Conservation (phyloP, 2,113 vertebrate genomes). For the Coturnix japonica region DNA sequence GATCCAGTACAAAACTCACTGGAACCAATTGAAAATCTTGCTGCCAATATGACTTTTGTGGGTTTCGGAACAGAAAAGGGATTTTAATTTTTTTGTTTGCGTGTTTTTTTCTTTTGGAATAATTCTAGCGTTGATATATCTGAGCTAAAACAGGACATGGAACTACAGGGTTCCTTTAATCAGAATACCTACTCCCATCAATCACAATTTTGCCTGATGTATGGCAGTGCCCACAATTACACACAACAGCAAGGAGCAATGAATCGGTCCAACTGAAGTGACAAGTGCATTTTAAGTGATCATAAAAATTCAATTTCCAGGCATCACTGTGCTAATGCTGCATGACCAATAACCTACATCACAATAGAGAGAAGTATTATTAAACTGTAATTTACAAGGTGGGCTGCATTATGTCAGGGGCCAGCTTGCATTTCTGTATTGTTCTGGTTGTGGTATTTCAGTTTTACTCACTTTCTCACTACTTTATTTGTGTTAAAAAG, state of each 20-base stretch:
- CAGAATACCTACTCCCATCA: background rate
- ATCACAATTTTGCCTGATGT: background rate
- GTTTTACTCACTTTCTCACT: background rate
- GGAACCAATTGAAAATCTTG: background rate
- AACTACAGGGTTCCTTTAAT: background rate
- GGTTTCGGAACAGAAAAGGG: background rate
- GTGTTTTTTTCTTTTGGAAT: background rate
- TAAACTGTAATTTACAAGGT: conserved; percentile 27
- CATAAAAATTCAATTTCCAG: conserved; percentile 54
- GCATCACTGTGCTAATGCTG: conserved; percentile 32
- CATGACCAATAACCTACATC: conserved; percentile 43
- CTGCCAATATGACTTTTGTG: background rate
- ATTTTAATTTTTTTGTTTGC: background rate
- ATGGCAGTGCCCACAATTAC: conserved; percentile 5
- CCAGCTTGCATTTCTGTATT: background rate
- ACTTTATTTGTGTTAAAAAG: background rate
- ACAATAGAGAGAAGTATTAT: conserved; percentile 12
- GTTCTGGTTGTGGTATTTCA: background rate
- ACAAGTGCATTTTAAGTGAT: conserved; percentile 36
- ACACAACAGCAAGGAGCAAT: conserved; percentile 11
- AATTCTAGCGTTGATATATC: background rate
- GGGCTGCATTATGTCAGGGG: background rate
- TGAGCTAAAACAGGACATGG: background rate
- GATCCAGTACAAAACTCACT: background rate
- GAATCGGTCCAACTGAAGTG: conserved; percentile 26